These are phyloP conservation scores for Harpagoxenus sublaevis DNA, from an alignment of 2,888 invertebrate genomes.

Conservation along the genomic window DNA sequence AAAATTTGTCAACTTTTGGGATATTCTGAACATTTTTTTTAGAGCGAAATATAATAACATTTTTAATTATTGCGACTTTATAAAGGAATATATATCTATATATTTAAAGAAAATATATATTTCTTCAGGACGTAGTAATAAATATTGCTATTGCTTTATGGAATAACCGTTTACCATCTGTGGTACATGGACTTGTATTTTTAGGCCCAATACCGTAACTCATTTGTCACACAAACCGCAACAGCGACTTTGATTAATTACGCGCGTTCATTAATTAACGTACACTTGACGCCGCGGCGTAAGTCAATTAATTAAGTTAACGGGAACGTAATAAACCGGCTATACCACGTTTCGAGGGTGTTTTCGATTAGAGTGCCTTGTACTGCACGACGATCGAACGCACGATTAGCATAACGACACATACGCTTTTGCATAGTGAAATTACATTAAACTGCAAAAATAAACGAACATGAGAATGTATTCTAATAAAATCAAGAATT, in stretches of 20 bases:
- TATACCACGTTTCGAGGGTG: slow-evolving; percentile 46
- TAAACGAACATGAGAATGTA: neutral
- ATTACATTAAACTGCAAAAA: slow-evolving; percentile 11
- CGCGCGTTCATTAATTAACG: slow-evolving; percentile 65
- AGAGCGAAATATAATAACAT: neutral
- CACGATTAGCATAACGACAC: slow-evolving; percentile 65
- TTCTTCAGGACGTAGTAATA: neutral
- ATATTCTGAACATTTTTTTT: neutral
- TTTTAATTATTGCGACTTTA: slow-evolving; percentile 51
- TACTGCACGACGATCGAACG: slow-evolving; percentile 60
- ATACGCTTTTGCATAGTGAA: slow-evolving; percentile 54
- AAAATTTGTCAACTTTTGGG: slow-evolving; percentile 14
- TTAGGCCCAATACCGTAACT: slow-evolving; percentile 52
- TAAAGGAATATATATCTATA: too few species aligned
- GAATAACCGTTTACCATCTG: neutral
- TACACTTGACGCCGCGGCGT: slow-evolving; percentile 51
- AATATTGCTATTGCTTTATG: neutral
- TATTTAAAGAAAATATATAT: neutral
- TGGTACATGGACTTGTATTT: slow-evolving; percentile 27
- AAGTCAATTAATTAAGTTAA: slow-evolving; percentile 69
- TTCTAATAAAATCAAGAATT: slow-evolving; percentile 14
- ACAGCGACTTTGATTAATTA: slow-evolving; percentile 61
- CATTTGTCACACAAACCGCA: slow-evolving; percentile 49
- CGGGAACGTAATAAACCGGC: slow-evolving; percentile 66
- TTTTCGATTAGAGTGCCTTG: slow-evolving; percentile 60